Evolutionary conservation across 2,113 vertebrate species (phyloP).

Genomic region (Campylomormyrus tamandua): DNA sequence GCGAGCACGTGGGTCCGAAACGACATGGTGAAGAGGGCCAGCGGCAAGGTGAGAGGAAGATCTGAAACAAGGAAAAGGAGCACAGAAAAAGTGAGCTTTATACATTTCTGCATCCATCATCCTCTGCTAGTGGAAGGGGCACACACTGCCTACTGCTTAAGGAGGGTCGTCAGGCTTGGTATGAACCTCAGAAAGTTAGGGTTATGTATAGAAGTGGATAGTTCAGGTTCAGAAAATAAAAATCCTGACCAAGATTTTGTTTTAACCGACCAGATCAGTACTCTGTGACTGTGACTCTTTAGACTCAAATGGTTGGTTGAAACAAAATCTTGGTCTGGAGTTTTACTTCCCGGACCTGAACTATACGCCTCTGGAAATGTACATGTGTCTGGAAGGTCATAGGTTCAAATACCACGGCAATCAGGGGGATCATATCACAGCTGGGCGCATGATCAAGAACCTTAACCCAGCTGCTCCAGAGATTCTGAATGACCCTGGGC

Average conservation of each 20-base stretch:
- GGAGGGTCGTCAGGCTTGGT: background rate
- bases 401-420: background rate
- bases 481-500: no score
- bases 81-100: background rate
- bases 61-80: slow-evolving; percentile 39
- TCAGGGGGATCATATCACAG: background rate
- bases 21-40: slow-evolving; percentile 50
- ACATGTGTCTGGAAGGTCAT: background rate
- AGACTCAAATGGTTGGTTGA: background rate
- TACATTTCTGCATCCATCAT: background rate
- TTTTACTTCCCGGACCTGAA: background rate
- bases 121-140: background rate
- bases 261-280: background rate
- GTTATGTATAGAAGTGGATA: background rate
- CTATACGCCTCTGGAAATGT: background rate
- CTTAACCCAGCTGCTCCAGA: background rate
- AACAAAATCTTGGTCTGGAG: background rate
- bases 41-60: background rate
- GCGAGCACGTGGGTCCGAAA: slow-evolving; percentile 59
- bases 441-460: background rate
- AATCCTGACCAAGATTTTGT: background rate
- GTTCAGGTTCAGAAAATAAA: background rate
- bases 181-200: background rate
- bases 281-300: background rate
- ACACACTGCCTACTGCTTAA: background rate